Base-by-base conservation (phyloP, 2,797 vertebrate genomes). In the Enteromius thamalakanensis region DNA sequence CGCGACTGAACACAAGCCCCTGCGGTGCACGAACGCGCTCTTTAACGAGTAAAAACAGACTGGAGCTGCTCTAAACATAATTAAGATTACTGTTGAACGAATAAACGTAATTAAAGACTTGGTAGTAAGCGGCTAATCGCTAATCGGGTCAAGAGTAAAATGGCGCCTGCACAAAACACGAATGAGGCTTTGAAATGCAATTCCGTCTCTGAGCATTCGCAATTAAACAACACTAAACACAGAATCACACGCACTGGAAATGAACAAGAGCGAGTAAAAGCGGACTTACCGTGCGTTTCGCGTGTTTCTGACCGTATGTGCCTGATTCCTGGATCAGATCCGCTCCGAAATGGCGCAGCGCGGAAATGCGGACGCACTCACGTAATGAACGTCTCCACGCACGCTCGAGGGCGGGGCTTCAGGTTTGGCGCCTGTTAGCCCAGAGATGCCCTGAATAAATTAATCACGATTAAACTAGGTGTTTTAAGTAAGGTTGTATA, bases 261-360 rank as follows among this genome's bases (percentile, higher is more conserved):
- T 37, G 1, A 15, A 23, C 23, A 2, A 19, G 6, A 40, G 2
- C 9, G 3, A 8, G 17, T 1, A 53, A 23, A 21, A 3, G 4
- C 10, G 3, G 1, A 53, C 10, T 82, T 53, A 84, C 85, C 53
- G 49, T 74, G 4, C 3, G 3, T 8, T 2, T 81, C 71, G 32
- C 70, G 58, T 65, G 51, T n/a, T 58, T 51, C 37, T 21, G 11
- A 5, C 26, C 32, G 19, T n/a, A 6, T 47, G 6, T 23, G 26
- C 29, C 55, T 29, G 47, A 76, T 1, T 78, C 53, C 12, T 42
- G 17, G 8, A 29, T 11, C 26, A 4, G 34, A 47, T 12, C 65
- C 47, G 34, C 19, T 53, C 19, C 40, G 81, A 88, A 88, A 88
- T 88, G 87, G 87, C 85, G 87, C 76, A 72, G 47, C 47, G 29